Conservation (phyloP, 2,797 vertebrate species). For the Morus bassanus region DNA sequence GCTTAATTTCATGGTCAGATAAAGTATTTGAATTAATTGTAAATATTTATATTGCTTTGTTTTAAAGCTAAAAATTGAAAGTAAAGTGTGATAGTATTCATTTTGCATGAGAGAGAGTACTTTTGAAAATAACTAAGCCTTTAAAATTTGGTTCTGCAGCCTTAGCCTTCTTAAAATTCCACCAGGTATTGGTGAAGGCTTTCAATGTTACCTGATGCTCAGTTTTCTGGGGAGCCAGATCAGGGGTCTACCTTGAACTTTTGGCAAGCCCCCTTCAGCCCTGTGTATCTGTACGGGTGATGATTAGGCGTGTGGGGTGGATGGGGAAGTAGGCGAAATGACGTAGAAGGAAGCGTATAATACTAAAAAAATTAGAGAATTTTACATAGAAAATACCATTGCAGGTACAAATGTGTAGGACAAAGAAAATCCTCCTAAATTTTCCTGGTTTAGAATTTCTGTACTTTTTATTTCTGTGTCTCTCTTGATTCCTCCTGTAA, state of each 20-base stretch:
- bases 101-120: not conserved
- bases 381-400: not conserved
- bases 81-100: not conserved
- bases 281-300: not conserved
- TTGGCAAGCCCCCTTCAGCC: not conserved
- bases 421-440: not conserved
- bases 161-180: not conserved
- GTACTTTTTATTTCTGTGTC: not conserved
- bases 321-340: not conserved
- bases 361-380: not conserved
- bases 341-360: not conserved
- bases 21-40: not conserved
- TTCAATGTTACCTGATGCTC: not conserved
- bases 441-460: not conserved
- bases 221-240: not conserved
- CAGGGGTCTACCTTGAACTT: not conserved
- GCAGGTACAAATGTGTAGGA: not conserved
- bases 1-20: not conserved
- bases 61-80: not conserved
- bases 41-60: not conserved
- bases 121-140: not conserved
- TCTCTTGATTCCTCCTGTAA: not conserved
- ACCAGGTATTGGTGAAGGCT: not conserved
- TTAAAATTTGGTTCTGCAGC: not conserved
- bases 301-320: not conserved